Evolutionary conservation across 2,888 invertebrate species (phyloP).

Genomic region (Morpho achilles): DNA sequence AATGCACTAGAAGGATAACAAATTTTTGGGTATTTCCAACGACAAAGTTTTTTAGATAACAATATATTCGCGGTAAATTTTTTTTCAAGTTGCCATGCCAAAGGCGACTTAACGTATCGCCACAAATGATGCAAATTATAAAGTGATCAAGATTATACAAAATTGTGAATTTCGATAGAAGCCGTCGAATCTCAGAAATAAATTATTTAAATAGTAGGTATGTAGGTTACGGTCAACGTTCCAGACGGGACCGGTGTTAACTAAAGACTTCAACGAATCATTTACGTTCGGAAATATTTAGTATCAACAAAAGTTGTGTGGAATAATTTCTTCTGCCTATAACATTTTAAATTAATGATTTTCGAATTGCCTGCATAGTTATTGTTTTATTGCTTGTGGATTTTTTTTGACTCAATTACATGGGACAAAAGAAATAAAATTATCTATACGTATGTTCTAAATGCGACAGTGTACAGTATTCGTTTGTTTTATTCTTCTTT

Average conservation of each 20-base stretch:
- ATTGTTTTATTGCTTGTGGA: too few relatives aligned
- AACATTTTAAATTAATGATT: too few relatives aligned
- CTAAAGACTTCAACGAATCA: conserved; percentile 48
- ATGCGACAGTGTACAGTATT: too few relatives aligned
- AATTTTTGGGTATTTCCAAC: conserved; percentile 54
- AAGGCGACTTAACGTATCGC: conserved; percentile 38
- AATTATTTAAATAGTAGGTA: conserved; percentile 15
- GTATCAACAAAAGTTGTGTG: conserved; percentile 9
- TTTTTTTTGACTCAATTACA: too few relatives aligned
- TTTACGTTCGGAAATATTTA: conserved; percentile 11
- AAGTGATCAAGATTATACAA: conserved; percentile 55
- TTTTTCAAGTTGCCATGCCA: conserved; percentile 41
- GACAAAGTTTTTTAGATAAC: conserved; percentile 39
- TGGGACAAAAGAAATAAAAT: too few relatives aligned
- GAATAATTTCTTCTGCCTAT: too few relatives aligned
- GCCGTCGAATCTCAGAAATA: background rate
- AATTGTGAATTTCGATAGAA: background rate
- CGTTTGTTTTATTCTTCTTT: too few relatives aligned
- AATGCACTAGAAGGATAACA: conserved; percentile 25
- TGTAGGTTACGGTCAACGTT: conserved; percentile 45
- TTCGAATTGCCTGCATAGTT: too few relatives aligned
- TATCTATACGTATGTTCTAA: too few relatives aligned
- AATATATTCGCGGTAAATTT: conserved; percentile 40
- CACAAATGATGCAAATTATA: conserved; percentile 62
- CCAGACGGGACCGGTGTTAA: conserved; percentile 36